Base-by-base conservation (phyloP, 2,888 invertebrate species). In the Zelleria hepariella region DNA sequence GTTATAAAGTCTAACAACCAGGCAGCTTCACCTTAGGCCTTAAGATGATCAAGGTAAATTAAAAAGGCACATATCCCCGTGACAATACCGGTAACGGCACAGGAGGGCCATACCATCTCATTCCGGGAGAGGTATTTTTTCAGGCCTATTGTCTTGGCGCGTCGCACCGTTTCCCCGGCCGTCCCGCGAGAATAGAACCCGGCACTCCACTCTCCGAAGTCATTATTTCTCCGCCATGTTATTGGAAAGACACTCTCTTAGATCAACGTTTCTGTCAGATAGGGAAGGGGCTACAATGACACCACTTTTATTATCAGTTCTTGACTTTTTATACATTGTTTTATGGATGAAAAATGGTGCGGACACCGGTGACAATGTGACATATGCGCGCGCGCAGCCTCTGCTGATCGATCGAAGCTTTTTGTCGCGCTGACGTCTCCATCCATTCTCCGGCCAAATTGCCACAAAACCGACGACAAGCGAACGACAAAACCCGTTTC, bases 371-470 rank as follows among this genome's bases (percentile, higher is more conserved):
- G 49, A 49, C 58, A 58, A 51, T 58, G 70, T 69, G 72, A 74
- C 71, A 75, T 70, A 72, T 78, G 77, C 79, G 61, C 61, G 57
- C 51, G 82, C 81, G 75, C 68, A 78, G 80, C 78, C 75, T 42
- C 62, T 73, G 49, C 61, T 86, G 86, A 88, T 85, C 79, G 82
- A 88, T 88, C 80, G 82, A 73, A 75, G 81, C 82, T 87, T 87
- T 87, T 87, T 87, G 85, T 86, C 73, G 74, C 74, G 77, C 65
- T 84, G 88, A 88, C 88, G 70, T 83, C 84, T 87, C 81, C 80
- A 88, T 88, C 80, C 77, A 85, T 86, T 80, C 74, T 71, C 70
- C 70, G 74, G 83, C 32, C 85, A 86, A 86, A 86, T 87, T 88
- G 84, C 81, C 79, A 74, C 75, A 70, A 64, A 68, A 66, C 65